These are phyloP conservation scores for Anas platyrhynchos DNA, from an alignment of 2,113 vertebrate species.

Conservation along the genomic window DNA sequence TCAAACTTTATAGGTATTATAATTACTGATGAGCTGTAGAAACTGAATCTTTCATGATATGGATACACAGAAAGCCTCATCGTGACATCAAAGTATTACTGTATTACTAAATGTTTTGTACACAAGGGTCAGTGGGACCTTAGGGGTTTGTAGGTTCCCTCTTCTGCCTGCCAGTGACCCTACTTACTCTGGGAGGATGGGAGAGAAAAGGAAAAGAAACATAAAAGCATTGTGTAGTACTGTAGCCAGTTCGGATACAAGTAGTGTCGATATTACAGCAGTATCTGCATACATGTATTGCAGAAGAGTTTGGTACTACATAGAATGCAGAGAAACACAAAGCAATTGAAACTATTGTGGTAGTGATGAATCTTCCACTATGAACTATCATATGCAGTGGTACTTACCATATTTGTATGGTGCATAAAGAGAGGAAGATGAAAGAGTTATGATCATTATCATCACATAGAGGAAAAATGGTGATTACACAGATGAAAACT, in stretches of 20 bases:
- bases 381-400: background rate
- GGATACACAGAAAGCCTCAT: background rate
- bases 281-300: background rate
- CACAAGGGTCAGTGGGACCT: background rate
- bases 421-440: background rate
- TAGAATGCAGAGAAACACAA: background rate
- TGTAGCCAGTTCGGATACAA: background rate
- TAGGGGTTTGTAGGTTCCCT: background rate
- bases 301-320: background rate
- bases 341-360: background rate
- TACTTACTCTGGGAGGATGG: background rate
- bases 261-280: background rate
- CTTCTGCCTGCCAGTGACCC: background rate
- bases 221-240: background rate
- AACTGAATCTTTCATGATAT: background rate
- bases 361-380: background rate
- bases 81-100: background rate
- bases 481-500: background rate
- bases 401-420: conserved; percentile 14
- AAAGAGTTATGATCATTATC: background rate
- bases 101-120: background rate
- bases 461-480: background rate
- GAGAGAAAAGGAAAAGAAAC: background rate
- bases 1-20: background rate
- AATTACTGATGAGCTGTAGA: background rate